These are phyloP conservation scores for Stenopsyche tienmushanensis DNA, from an alignment of 1,140 invertebrate species.

Conservation along the genomic window DNA sequence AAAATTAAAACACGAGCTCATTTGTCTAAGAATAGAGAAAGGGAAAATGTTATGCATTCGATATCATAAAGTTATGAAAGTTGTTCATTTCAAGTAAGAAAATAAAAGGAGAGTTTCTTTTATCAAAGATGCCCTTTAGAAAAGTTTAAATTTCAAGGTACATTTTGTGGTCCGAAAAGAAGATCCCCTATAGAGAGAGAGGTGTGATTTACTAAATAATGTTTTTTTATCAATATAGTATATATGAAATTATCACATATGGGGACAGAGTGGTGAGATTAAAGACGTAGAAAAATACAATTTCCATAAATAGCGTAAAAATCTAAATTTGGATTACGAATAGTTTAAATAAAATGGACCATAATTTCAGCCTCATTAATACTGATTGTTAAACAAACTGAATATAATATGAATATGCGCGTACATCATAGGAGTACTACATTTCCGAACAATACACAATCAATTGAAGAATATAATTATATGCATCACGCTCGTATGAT, in stretches of 20 bases:
- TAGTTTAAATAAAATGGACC: slow-evolving; percentile 40
- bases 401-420: not conserved
- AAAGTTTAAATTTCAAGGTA: slow-evolving; percentile 6
- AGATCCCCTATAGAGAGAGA: not conserved
- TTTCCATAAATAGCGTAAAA: slow-evolving; percentile 36
- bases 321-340: slow-evolving; percentile 35
- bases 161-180: slow-evolving; percentile 1
- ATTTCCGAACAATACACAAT: too few species aligned
- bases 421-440: not conserved
- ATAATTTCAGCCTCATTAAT: slow-evolving; percentile 39
- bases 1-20: too few species aligned
- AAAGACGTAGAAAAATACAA: slow-evolving; percentile 41
- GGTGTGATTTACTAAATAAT: slow-evolving; percentile 11
- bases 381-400: slow-evolving; percentile 34
- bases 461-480: too few species aligned
- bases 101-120: slow-evolving; percentile 13
- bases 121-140: slow-evolving; percentile 2
- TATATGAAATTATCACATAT: slow-evolving; percentile 39
- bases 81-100: not conserved
- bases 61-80: not conserved
- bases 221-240: slow-evolving; percentile 9
- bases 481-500: too few species aligned
- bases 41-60: too few species aligned
- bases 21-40: too few species aligned
- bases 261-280: slow-evolving; percentile 38